Evolutionary conservation across 2,888 invertebrate genomes (phyloP).

Genomic region (Metallyticus violacea): DNA sequence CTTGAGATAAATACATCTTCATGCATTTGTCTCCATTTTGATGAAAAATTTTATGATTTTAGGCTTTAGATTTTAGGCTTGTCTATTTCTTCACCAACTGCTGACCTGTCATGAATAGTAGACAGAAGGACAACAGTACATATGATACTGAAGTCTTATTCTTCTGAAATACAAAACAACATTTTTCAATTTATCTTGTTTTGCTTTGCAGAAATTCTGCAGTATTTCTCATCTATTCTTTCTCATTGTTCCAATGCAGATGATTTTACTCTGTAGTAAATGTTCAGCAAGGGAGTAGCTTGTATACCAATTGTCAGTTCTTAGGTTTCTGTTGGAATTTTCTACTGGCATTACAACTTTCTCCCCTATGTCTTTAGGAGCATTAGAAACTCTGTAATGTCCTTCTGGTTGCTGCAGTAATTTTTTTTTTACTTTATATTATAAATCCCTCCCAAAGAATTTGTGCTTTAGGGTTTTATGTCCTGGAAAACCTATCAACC

Average conservation of each 20-base stretch:
- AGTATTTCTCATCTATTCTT: too few species aligned
- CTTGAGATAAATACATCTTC: background rate
- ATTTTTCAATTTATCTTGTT: background rate
- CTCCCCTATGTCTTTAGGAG: background rate
- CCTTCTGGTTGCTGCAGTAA: conserved; percentile 5
- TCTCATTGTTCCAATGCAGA: too few species aligned
- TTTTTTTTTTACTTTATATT: too few species aligned
- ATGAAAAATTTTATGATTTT: conserved; percentile 3
- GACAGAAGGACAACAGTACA: conserved; percentile 34
- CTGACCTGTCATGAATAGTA: conserved; percentile 35
- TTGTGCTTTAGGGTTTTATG: too few species aligned
- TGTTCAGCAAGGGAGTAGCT: background rate
- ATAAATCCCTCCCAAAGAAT: too few species aligned
- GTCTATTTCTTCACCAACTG: conserved; percentile 33
- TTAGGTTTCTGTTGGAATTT: conserved; percentile 33
- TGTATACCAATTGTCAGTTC: conserved; percentile 15
- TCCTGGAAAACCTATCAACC: too few species aligned
- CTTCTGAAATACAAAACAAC: background rate
- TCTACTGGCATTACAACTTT: conserved; percentile 26
- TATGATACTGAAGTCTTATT: conserved; percentile 37
- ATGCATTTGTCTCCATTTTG: background rate
- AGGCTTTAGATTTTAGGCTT: conserved; percentile 37
- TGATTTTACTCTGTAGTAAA: background rate
- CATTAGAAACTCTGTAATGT: conserved; percentile 30
- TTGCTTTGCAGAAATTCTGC: conserved; percentile 1